Base-by-base conservation (phyloP, 2,797 vertebrate species). In the Pterois miles region DNA sequence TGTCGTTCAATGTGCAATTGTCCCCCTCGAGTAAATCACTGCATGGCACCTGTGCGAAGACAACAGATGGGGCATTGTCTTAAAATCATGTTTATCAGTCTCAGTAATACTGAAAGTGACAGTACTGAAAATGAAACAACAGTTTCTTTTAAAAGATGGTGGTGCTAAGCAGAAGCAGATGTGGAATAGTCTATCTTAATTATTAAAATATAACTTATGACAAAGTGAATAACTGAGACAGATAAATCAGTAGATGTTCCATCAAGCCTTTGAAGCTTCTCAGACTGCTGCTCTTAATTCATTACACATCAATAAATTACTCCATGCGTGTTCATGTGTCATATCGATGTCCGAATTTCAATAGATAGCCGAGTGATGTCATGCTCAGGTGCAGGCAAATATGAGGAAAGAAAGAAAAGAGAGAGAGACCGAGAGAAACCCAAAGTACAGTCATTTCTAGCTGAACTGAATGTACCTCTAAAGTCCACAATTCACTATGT, bases 221-320 rank as follows among this genome's bases (percentile, higher is more conserved):
- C 40, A 38, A 50, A 48, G 29, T 52, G 54, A 48, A 64, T 5
- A n/a, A 8, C 5, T 53, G 8, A n/a, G 11, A 60, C 46, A 33
- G 38, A 46, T 29, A 5, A 34, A 56, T 40, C 8, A 11, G 33
- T 43, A 69, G 14, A 36, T 74, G 23, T 53, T 60, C 58, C 31
- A 33, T 73, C 31, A 50, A 76, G 18, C 11, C 38, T 58, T 65
- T 76, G 68, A 82, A 63, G 16, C 43, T 63, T 77, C 70, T 59
- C 29, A 76, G 29, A 66, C 78, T 22, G 53, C 73, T 80, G 53
- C 59, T 82, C 46, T 46, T 40, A 82, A 86, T 66, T 84, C 79
- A 82, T 78, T 65, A 76, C 46, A 65, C 64, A 82, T 80, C 58
- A 83, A 82, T 78, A 79, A 85, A 88, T 85, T 50, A 78, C 56